Percentiles rank a stretch among this genome's conserved stretches.
Evolutionary conservation across 2,113 vertebrate species (phyloP).

Genomic region (Varanus komodoensis): DNA sequence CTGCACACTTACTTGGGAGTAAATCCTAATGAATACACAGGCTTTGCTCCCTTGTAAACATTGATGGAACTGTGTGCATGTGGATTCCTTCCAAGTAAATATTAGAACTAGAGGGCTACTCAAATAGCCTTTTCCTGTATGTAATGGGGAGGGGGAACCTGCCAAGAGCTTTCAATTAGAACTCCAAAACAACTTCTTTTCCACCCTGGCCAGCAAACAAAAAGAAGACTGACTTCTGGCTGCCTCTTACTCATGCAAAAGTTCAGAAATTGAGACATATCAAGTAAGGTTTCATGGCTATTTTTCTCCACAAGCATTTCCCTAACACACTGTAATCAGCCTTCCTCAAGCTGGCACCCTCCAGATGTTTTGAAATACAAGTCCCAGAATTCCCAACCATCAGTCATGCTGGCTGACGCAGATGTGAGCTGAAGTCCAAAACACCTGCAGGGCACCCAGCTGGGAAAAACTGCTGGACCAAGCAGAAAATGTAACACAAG

Average conservation of each 20-base stretch:
- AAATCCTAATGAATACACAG: neutral
- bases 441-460: too few species aligned
- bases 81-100: conserved; percentile 9
- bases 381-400: too few species aligned
- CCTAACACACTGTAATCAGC: too few species aligned
- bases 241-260: neutral
- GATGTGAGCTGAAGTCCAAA: too few species aligned
- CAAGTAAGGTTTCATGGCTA: neutral
- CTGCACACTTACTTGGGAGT: neutral
- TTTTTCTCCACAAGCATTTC: neutral
- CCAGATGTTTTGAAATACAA: too few species aligned
- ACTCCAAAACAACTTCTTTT: conserved; percentile 35
- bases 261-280: neutral
- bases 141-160: neutral
- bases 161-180: conserved; percentile 22
- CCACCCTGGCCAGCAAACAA: conserved; percentile 17
- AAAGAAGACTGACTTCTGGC: neutral
- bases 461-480: neutral
- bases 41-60: neutral
- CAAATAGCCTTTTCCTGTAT: neutral
- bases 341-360: too few species aligned
- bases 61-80: neutral
- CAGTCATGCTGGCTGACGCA: too few species aligned
- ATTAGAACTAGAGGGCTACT: neutral
- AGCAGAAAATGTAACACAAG: neutral